Percentiles rank a stretch among this genome's conserved stretches.
These are phyloP conservation scores for Leptogaster cylindrica DNA, from an alignment of 2,888 invertebrate genomes.

Conservation along the genomic window DNA sequence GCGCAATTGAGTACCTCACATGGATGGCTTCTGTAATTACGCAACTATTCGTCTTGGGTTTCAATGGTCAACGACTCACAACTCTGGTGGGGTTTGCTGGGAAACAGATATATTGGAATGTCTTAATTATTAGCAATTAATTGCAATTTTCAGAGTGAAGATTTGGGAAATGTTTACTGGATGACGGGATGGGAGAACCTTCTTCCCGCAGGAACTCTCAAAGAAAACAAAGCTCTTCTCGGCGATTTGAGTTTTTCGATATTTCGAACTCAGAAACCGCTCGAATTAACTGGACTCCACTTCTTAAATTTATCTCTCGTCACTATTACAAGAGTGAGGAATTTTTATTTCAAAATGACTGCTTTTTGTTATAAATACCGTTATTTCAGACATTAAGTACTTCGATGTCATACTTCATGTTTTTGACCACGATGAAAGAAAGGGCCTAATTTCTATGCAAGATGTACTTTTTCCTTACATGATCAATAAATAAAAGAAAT, in stretches of 20 bases:
- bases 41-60: constrained; percentile 26
- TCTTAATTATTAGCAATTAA: neutral
- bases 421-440: constrained; percentile 36
- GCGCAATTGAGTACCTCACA: constrained; percentile 25
- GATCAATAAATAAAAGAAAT: neutral
- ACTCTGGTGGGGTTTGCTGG: constrained; percentile 26
- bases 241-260: constrained; percentile 27
- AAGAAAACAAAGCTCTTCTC: constrained; percentile 24
- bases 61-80: constrained; percentile 31
- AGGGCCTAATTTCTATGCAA: neutral
- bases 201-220: constrained; percentile 1
- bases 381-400: constrained; percentile 38
- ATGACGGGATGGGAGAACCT: constrained; percentile 42
- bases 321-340: constrained; percentile 30
- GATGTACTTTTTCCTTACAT: neutral
- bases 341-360: neutral
- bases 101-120: neutral
- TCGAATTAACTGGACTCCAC: constrained; percentile 35
- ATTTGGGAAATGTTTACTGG: constrained; percentile 26
- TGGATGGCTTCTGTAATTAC: constrained; percentile 27
- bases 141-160: constrained; percentile 40
- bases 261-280: constrained; percentile 34
- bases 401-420: constrained; percentile 43
- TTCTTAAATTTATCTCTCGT: constrained; percentile 30
- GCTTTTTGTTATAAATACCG: neutral